phyloP scores from a whole-genome alignment of 2,113 vertebrate species.

The Neopipo cinnamomea region DNA sequence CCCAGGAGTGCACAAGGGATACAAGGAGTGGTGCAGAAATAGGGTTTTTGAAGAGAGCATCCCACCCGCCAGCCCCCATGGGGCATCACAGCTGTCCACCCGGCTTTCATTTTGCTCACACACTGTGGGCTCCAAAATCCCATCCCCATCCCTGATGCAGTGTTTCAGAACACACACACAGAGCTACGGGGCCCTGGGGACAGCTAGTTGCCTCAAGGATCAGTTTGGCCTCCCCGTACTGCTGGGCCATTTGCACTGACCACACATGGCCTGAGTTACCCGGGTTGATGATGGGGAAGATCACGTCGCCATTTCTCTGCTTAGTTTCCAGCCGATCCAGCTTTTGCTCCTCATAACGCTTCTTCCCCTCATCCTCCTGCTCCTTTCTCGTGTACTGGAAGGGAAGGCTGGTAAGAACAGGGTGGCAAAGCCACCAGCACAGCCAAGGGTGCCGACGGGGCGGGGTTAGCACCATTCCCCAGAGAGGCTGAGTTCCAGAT shows the following conservation, averaged over 20 bases:
- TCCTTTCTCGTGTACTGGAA: conserved; percentile 80
- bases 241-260: rapidly evolving
- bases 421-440: not conserved
- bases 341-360: conserved; percentile 92
- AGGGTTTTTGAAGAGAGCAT: rapidly evolving
- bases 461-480: not conserved
- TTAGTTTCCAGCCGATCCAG: conserved; percentile 85
- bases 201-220: not conserved
- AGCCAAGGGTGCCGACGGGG: rapidly evolving
- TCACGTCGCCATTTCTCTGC: conserved; percentile 77
- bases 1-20: not conserved
- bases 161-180: rapidly evolving
- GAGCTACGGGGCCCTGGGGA: not conserved
- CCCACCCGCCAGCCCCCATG: not conserved
- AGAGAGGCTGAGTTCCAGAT: not conserved
- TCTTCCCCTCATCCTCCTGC: conserved; percentile 85
- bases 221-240: not conserved
- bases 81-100: not conserved
- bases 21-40: not conserved
- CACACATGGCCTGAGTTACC: conserved; percentile 46
- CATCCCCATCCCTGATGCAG: not conserved
- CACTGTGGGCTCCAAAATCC: not conserved
- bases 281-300: conserved; percentile 76
- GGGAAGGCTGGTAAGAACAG: not conserved
- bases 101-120: not conserved